These are phyloP conservation scores for Lasioglossum lativentre DNA, from an alignment of 2,888 invertebrate species.

Conservation along the genomic window DNA sequence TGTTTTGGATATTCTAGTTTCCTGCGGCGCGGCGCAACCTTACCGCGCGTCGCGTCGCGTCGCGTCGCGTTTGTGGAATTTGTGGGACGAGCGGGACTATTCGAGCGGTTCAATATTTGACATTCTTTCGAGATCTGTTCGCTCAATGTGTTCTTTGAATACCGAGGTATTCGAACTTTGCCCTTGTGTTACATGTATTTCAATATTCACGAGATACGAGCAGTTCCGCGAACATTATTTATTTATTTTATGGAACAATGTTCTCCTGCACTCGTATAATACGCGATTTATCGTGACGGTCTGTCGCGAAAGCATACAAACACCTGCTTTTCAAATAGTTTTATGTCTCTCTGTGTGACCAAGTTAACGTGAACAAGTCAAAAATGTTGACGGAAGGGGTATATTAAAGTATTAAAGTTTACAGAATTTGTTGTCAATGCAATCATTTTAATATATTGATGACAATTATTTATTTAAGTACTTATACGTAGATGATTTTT, in stretches of 20 bases:
- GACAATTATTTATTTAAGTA: background rate
- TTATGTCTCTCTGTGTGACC: background rate
- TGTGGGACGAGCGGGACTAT: constrained; percentile 3
- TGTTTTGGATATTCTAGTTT: constrained; percentile 15
- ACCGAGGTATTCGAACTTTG: background rate
- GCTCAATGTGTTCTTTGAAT: background rate
- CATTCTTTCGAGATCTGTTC: background rate
- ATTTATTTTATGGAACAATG: background rate
- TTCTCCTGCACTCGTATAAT: background rate
- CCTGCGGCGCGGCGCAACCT: background rate
- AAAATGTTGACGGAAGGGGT: background rate
- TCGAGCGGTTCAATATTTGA: constrained; percentile 9
- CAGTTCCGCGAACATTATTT: background rate
- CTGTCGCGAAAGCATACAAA: background rate
- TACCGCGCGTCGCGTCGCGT: background rate
- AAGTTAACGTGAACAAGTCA: background rate
- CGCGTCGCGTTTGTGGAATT: background rate
- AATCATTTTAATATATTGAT: background rate
- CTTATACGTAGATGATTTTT: too few species aligned
- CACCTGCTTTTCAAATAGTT: background rate
- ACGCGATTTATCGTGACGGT: background rate
- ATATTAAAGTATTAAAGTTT: too few species aligned
- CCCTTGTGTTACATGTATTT: background rate
- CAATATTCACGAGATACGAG: background rate
- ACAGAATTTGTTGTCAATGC: background rate